phyloP scores from a whole-genome alignment of 2,888 invertebrate species.

The Cerastis rubricosa region DNA sequence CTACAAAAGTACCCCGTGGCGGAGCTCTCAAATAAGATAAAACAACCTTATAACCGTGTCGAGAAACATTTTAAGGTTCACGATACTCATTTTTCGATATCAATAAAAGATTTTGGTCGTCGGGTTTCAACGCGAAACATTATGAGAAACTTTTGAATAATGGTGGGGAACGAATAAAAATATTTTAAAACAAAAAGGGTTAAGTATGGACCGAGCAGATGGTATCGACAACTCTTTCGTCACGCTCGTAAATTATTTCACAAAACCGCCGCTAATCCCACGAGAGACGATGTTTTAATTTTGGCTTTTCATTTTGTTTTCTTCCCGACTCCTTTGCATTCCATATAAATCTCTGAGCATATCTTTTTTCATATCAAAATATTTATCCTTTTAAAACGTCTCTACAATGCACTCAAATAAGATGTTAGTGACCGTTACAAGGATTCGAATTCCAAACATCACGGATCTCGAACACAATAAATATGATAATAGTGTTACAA shows the following conservation, averaged over 20 bases:
- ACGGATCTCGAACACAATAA: conserved; percentile 82
- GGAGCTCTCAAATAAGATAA: conserved; percentile 79
- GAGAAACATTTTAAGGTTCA: conserved; percentile 79
- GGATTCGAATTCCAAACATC: conserved; percentile 79
- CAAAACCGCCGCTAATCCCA: conserved; percentile 89
- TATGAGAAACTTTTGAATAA: conserved; percentile 89
- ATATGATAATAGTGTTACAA: conserved; percentile 86
- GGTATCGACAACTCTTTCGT: conserved; percentile 89
- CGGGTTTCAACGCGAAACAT: conserved; percentile 85
- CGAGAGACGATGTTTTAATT: conserved; percentile 89
- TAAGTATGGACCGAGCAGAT: conserved; percentile 88
- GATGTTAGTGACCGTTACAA: conserved; percentile 78
- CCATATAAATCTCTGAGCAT: conserved; percentile 81
- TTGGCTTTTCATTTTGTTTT: conserved; percentile 84
- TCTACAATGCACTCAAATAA: conserved; percentile 72
- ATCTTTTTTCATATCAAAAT: conserved; percentile 81
- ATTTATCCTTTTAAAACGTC: conserved; percentile 76
- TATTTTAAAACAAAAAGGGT: conserved; percentile 88
- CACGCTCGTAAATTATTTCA: conserved; percentile 90
- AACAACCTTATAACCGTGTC: conserved; percentile 75
- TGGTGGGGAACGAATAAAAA: conserved; percentile 85
- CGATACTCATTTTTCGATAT: conserved; percentile 86
- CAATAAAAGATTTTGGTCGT: conserved; percentile 86
- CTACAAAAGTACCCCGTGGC: conserved; percentile 68
- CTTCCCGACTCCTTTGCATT: conserved; percentile 79